phyloP scores from a whole-genome alignment of 2,888 invertebrate genomes.

The Crossocerus cetratus region DNA sequence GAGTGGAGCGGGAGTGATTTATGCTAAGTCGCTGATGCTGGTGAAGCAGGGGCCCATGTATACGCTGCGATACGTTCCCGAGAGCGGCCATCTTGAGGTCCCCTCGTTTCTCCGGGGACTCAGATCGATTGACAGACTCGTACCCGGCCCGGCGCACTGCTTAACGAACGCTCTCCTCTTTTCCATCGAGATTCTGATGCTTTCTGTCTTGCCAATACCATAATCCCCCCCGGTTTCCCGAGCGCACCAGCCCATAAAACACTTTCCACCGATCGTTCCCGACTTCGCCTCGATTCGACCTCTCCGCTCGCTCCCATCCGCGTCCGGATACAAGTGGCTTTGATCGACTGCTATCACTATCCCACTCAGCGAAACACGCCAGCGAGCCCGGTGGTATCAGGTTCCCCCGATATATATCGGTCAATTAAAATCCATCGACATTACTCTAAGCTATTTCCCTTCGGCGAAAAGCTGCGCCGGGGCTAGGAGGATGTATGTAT shows the following conservation, averaged over 20 bases:
- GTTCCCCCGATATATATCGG: too few species aligned
- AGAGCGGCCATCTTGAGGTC: slow-evolving; percentile 61
- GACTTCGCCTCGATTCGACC: slow-evolving; percentile 31
- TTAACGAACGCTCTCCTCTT: slow-evolving; percentile 57
- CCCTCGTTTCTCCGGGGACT: slow-evolving; percentile 58
- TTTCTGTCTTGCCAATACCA: slow-evolving; percentile 1
- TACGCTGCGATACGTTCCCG: slow-evolving; percentile 51
- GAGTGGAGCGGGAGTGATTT: slow-evolving; percentile 74
- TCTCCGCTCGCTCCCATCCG: neutral
- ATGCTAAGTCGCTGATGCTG: slow-evolving; percentile 73
- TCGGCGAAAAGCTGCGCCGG: too few species aligned
- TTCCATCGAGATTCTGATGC: slow-evolving; percentile 34
- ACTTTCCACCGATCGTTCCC: slow-evolving; percentile 28
- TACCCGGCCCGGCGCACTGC: slow-evolving; percentile 49
- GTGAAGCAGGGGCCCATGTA: slow-evolving; percentile 68
- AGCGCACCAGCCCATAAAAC: slow-evolving; percentile 20
- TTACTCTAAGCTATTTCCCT: too few species aligned
- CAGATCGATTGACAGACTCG: slow-evolving; percentile 60
- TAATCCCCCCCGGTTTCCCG: neutral
- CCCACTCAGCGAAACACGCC: too few species aligned
- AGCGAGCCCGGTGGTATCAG: too few species aligned
- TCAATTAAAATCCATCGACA: too few species aligned
- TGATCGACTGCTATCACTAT: too few species aligned
- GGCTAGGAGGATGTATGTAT: too few species aligned
- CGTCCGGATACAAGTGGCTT: too few species aligned